Evolutionary conservation across 1,140 invertebrate genomes (phyloP).

Genomic region (Saccostrea glomerata): DNA sequence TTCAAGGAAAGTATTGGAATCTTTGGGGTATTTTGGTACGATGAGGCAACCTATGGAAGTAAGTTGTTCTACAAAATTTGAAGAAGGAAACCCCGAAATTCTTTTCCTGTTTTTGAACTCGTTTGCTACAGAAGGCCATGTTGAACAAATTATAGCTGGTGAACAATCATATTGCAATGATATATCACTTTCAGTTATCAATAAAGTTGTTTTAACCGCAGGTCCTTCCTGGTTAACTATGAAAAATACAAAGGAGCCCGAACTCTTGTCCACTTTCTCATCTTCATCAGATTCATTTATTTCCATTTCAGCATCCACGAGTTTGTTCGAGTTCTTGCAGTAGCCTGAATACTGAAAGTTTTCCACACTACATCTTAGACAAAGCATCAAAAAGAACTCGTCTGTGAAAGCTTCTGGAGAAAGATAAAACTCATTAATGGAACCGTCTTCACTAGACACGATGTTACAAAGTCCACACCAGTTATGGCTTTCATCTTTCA

Average conservation of each 20-base stretch:
- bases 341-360: conserved; percentile 23
- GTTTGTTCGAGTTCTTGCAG: background rate
- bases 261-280: background rate
- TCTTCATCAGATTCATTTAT: background rate
- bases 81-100: conserved; percentile 1
- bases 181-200: background rate
- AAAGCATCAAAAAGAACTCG: conserved; percentile 43
- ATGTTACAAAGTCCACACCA: conserved; percentile 47
- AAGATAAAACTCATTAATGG: conserved; percentile 42
- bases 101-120: conserved; percentile 1
- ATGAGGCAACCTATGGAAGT: conserved; percentile 26
- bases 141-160: conserved; percentile 19
- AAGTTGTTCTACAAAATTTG: background rate
- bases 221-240: conserved; percentile 44
- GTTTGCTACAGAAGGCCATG: conserved; percentile 42
- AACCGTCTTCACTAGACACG: conserved; percentile 24
- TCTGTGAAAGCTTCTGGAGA: conserved; percentile 40
- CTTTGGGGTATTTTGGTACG: conserved; percentile 43
- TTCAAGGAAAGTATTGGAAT: conserved; percentile 25
- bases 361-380: conserved; percentile 34
- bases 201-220: conserved; percentile 31
- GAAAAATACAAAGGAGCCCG: background rate
- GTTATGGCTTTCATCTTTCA: background rate
- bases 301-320: background rate
- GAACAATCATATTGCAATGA: conserved; percentile 44